A percentile compares a stretch with the other conserved stretches of the same genome.
phyloP scores from a whole-genome alignment of 2,797 vertebrate genomes.

The Synanceia verrucosa region DNA sequence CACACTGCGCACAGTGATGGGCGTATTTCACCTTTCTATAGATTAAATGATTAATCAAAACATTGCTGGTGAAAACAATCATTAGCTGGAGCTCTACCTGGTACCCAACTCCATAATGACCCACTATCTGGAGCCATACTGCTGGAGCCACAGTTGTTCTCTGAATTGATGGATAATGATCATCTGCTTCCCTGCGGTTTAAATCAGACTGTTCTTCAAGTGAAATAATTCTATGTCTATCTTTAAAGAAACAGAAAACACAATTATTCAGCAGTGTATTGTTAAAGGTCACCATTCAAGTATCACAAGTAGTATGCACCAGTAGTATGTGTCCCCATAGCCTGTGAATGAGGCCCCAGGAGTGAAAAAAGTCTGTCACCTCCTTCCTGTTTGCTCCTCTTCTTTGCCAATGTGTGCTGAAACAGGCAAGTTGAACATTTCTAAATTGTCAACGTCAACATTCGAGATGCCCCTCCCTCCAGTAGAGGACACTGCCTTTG shows the following conservation, averaged over 20 bases:
- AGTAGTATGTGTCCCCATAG: too few relatives aligned
- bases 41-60: background rate
- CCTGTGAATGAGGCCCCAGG: too few relatives aligned
- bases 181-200: constrained; percentile 1
- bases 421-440: too few relatives aligned
- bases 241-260: background rate
- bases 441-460: too few relatives aligned
- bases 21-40: background rate
- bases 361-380: too few relatives aligned
- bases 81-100: background rate
- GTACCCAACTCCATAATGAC: background rate
- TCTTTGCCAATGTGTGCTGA: too few relatives aligned
- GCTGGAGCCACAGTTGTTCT: background rate
- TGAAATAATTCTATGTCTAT: background rate
- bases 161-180: constrained; percentile 13
- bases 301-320: too few relatives aligned
- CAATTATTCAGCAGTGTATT: background rate
- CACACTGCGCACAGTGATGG: background rate
- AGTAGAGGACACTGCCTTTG: too few relatives aligned
- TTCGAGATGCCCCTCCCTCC: too few relatives aligned
- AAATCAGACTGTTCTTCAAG: background rate
- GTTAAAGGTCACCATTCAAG: too few relatives aligned
- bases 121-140: background rate
- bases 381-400: too few relatives aligned
- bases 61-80: background rate